Percentiles rank a stretch among this genome's conserved stretches.
These are phyloP conservation scores for Zoanthus sansibaricus DNA, from an alignment of 92 coral and sea anemone genomes.

Conservation along the genomic window DNA sequence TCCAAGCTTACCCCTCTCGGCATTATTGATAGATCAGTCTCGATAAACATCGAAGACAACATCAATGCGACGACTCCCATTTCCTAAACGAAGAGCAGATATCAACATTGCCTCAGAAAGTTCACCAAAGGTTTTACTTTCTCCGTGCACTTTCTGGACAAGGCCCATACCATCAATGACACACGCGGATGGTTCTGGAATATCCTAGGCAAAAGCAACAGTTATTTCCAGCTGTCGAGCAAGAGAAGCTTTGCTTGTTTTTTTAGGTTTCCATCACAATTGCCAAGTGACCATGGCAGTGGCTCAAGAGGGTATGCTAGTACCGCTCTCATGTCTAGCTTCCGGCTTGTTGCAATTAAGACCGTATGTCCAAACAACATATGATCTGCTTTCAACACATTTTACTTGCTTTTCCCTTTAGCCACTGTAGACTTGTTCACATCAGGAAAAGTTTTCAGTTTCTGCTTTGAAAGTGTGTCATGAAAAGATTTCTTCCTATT, in stretches of 20 bases:
- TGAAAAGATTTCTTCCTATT: slow-evolving; percentile 56
- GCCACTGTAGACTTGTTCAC: slow-evolving; percentile 42
- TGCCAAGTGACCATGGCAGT: slow-evolving; percentile 65
- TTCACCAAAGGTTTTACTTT: slow-evolving; percentile 54
- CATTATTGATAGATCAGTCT: slow-evolving; percentile 61
- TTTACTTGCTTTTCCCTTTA: slow-evolving; percentile 58
- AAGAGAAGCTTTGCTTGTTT: slow-evolving; percentile 61
- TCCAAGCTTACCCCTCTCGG: slow-evolving; percentile 58
- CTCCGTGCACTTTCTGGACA: slow-evolving; percentile 52
- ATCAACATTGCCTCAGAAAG: slow-evolving; percentile 48
- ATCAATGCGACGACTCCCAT: slow-evolving; percentile 39
- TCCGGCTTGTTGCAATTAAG: slow-evolving; percentile 67
- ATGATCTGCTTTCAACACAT: slow-evolving; percentile 66
- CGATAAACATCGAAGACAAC: slow-evolving; percentile 54
- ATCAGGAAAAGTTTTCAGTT: slow-evolving; percentile 11
- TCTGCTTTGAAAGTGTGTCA: slow-evolving; percentile 55
- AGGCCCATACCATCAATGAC: slow-evolving; percentile 69
- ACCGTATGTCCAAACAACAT: slow-evolving; percentile 71
- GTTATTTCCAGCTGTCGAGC: slow-evolving; percentile 57
- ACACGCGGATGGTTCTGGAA: slow-evolving; percentile 52
- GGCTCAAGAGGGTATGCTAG: slow-evolving; percentile 65
- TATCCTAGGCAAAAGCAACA: slow-evolving; percentile 43
- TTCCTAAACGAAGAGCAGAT: slow-evolving; percentile 22
- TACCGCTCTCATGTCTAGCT: slow-evolving; percentile 62
- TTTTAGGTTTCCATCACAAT: slow-evolving; percentile 65